A percentile compares a stretch with the other conserved stretches of the same genome.
These are phyloP conservation scores for Datnioides undecimradiatus DNA, from an alignment of 2,113 vertebrate genomes.

Conservation along the genomic window DNA sequence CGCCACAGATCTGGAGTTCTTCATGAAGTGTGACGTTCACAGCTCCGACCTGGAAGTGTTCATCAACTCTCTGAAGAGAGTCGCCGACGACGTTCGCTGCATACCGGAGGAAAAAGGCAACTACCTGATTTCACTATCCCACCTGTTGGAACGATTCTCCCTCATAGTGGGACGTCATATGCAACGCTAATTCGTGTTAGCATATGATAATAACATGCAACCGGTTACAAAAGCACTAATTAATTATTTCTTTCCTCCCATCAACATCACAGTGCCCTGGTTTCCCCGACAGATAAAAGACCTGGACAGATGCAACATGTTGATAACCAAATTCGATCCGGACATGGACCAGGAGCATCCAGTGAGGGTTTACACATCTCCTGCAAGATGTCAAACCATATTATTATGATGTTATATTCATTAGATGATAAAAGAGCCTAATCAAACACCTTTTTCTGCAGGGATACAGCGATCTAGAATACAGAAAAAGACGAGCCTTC, in stretches of 20 bases:
- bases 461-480: slow-evolving; percentile 85
- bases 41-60: slow-evolving; percentile 81
- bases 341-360: slow-evolving; percentile 85
- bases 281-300: slow-evolving; percentile 89
- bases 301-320: slow-evolving; percentile 85
- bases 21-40: slow-evolving; percentile 85
- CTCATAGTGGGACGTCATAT: not conserved
- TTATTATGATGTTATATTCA: too few species aligned
- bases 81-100: slow-evolving; percentile 84
- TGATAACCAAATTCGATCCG: slow-evolving; percentile 86
- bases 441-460: slow-evolving; percentile 37
- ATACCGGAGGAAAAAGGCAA: slow-evolving; percentile 80
- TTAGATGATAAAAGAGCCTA: not conserved
- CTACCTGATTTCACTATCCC: not conserved
- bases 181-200: not conserved
- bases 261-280: slow-evolving; percentile 81
- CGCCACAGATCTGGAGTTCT: slow-evolving; percentile 84
- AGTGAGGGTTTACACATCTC: slow-evolving; percentile 69
- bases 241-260: not conserved
- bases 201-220: slow-evolving; percentile 8
- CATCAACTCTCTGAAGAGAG: slow-evolving; percentile 82
- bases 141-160: too few species aligned
- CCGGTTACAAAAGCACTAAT: slow-evolving; percentile 21
- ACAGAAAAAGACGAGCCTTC: slow-evolving; percentile 82
- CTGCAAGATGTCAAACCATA: not conserved